phyloP scores from a whole-genome alignment of 2,888 invertebrate genomes.

The Cheilosia impressa region DNA sequence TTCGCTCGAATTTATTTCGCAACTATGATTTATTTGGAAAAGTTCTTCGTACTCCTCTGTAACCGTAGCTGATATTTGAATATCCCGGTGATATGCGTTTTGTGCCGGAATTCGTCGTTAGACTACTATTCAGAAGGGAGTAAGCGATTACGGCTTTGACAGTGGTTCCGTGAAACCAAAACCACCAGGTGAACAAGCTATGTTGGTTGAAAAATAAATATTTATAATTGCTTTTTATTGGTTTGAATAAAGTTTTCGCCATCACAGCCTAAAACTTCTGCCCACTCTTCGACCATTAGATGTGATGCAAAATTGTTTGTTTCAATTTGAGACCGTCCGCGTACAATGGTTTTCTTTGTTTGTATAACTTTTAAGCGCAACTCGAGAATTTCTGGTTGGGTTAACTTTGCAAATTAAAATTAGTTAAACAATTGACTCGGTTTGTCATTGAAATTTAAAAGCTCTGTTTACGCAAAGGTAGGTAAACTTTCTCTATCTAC shows the following conservation, averaged over 20 bases:
- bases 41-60: slow-evolving; percentile 35
- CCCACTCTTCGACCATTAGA: neutral
- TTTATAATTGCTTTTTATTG: slow-evolving; percentile 18
- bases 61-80: slow-evolving; percentile 34
- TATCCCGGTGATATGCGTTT: slow-evolving; percentile 51
- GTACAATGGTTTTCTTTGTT: slow-evolving; percentile 12
- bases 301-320: slow-evolving; percentile 1
- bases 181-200: slow-evolving; percentile 10
- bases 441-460: too few species aligned
- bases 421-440: too few species aligned
- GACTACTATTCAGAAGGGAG: slow-evolving; percentile 1
- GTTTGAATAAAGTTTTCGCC: slow-evolving; percentile 13
- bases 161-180: slow-evolving; percentile 4
- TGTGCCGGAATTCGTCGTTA: slow-evolving; percentile 37
- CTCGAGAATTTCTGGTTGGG: neutral
- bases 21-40: slow-evolving; percentile 65
- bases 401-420: neutral
- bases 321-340: slow-evolving; percentile 3
- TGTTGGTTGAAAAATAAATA: slow-evolving; percentile 13
- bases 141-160: slow-evolving; percentile 8
- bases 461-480: neutral
- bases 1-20: slow-evolving; percentile 60
- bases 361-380: slow-evolving; percentile 3
- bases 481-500: slow-evolving; percentile 3
- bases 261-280: neutral